phyloP scores from a whole-genome alignment of 2,797 vertebrate genomes.

The Platalea minor region DNA sequence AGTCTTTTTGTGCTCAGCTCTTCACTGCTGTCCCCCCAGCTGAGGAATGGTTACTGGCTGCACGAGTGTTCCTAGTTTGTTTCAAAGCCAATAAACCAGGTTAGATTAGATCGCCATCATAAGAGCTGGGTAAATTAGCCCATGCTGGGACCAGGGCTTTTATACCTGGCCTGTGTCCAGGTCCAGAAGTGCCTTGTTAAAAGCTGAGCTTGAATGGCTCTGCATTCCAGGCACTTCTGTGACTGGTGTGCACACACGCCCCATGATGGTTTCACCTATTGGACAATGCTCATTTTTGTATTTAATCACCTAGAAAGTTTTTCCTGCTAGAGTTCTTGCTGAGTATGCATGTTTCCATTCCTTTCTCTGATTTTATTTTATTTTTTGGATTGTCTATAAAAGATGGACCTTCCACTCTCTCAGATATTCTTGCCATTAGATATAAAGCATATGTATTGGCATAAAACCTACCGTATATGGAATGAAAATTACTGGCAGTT shows the following conservation, averaged over 20 bases:
- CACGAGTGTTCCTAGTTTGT: not conserved
- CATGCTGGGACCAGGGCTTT: not conserved
- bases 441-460: slow-evolving; percentile 52
- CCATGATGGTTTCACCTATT: not conserved
- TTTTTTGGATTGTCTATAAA: slow-evolving; percentile 31
- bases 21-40: not conserved
- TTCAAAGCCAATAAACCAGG: not conserved
- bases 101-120: not conserved
- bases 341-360: not conserved
- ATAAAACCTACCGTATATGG: not conserved
- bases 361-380: slow-evolving; percentile 6
- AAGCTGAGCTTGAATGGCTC: slow-evolving; percentile 7
- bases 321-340: not conserved
- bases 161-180: slow-evolving; percentile 25
- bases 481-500: slow-evolving; percentile 54
- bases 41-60: not conserved
- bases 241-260: not conserved
- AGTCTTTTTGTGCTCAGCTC: not conserved
- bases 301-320: slow-evolving; percentile 29
- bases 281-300: not conserved
- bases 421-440: not conserved
- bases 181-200: slow-evolving; percentile 36
- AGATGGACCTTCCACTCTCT: slow-evolving; percentile 21
- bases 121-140: slow-evolving; percentile 24
- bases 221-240: slow-evolving; percentile 14